Evolutionary conservation across 2,797 vertebrate species (phyloP), one percentile per base, ranked within the genome.

Genomic region (Gallinago solitaria): DNA sequence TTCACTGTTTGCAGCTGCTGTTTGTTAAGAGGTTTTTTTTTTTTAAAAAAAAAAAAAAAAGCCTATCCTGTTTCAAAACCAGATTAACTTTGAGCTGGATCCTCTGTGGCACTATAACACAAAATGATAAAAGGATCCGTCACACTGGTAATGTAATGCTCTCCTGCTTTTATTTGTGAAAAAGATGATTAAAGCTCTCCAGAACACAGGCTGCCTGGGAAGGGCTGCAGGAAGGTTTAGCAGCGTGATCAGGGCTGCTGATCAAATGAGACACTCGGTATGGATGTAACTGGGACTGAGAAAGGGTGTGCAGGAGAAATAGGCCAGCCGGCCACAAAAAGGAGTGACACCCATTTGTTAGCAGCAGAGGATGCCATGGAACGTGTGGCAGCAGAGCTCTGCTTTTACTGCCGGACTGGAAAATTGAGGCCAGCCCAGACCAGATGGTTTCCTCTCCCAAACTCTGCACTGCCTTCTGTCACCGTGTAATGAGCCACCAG

Each of bases 381-480:
- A 69, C 37, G 51, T 51, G 7, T 53, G 83, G 82, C 86, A 85
- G 61, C 37, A 87, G 59, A 83, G 65, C 65, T 85, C 81, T 89
- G 81, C 57, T 71, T 89, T 90, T 92, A 89, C 74, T 90, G 75
- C 89, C 0, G 90, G 93, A 77, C 95, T 69, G 87, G 87, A 69
- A 89, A 94, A 63, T 9, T 91, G 67, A 83, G 96, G 65, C 79
- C 83, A 90, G 81, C 50, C 71, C 92, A 92, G 75, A 82, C 73
- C 93, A 97, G 93, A 95, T 90, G 91, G 91, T 73, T 94, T 91
- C 83, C 92, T 65, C 4, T 76, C 92, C 61, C 78, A 69, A 59
- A 53, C 81, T 76, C 82, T 78, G 51, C 56, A 7, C 54, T 70
- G 79, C 93, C 93, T 95, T 96, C 96, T 96, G 92, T 96, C 92